Evolutionary conservation across 1,140 invertebrate genomes (phyloP), one percentile per base, ranked within the genome.

Genomic region (Geopemphigus sp.): DNA sequence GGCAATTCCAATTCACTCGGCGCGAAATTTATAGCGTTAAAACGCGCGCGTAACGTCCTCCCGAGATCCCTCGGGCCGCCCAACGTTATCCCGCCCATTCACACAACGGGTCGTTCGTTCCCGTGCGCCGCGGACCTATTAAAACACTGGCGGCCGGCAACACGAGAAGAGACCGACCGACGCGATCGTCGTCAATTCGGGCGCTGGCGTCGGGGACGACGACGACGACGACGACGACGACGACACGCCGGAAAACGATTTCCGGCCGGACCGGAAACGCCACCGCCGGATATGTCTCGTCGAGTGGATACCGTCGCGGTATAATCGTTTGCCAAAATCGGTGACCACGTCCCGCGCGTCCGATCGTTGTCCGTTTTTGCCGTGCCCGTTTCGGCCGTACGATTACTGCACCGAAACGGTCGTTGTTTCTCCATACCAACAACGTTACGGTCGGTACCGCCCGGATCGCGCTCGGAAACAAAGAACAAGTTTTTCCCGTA

Each of bases 321-420:
- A n/a, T n/a, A n/a, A 45, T 74, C 19, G n/a, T 74, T 24, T 74
- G 72, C 72, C 72, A 74, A 74, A 74, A 74, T 74, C 54, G 22
- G 72, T n/a, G n/a, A n/a, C n/a, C n/a, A n/a, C n/a, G n/a, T n/a
- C n/a, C n/a, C n/a, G n/a, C n/a, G n/a, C n/a, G n/a, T n/a, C n/a
- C n/a, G n/a, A n/a, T n/a, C n/a, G n/a, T n/a, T n/a, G n/a, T n/a
- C n/a, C n/a, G n/a, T n/a, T n/a, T n/a, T n/a, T n/a, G n/a, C n/a
- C n/a, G n/a, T n/a, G n/a, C n/a, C n/a, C n/a, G n/a, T n/a, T n/a
- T n/a, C n/a, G n/a, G n/a, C n/a, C n/a, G n/a, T n/a, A n/a, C n/a
- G n/a, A n/a, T n/a, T n/a, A n/a, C n/a, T n/a, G n/a, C n/a, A n/a
- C n/a, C n/a, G n/a, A n/a, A n/a, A n/a, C n/a, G n/a, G n/a, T n/a